Conservation (phyloP, 1,140 invertebrate species). For the Augochlora pura region DNA sequence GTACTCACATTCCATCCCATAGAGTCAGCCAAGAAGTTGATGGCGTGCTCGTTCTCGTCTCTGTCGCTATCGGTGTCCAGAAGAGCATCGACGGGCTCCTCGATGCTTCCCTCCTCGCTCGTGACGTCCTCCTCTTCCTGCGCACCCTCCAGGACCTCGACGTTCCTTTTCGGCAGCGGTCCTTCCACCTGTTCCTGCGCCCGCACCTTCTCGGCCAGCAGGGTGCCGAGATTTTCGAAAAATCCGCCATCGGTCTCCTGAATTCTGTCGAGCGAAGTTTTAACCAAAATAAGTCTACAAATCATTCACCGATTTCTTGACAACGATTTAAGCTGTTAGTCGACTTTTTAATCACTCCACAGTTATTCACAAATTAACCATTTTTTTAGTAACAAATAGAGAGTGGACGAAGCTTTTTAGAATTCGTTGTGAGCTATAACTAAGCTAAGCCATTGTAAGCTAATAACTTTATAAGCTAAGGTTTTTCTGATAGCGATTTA, state of each 20-base stretch:
- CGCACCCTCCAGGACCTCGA: constrained; percentile 70
- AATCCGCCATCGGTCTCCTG: constrained; percentile 89
- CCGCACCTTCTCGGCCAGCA: constrained; percentile 83
- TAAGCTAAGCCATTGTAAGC: no score
- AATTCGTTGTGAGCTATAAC: no score
- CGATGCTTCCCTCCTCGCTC: constrained; percentile 62
- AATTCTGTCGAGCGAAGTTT: constrained; percentile 81
- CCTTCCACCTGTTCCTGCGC: constrained; percentile 69
- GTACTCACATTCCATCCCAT: constrained; percentile 88
- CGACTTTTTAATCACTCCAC: no score
- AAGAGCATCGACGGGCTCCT: constrained; percentile 75
- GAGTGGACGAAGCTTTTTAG: no score
- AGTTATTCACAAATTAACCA: no score
- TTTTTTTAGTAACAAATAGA: no score
- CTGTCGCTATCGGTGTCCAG: constrained; percentile 80
- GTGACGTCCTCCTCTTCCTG: constrained; percentile 70
- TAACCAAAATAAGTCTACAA: no score
- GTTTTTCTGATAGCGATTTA: no score
- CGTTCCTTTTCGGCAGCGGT: constrained; percentile 61
- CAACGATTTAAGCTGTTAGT: no score
- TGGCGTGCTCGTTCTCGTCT: constrained; percentile 79
- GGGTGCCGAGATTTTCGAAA: constrained; percentile 89
- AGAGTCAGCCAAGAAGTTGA: constrained; percentile 81
- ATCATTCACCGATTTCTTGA: no score
- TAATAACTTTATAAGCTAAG: no score